Conservation (phyloP, 2,797 vertebrate genomes). For the Chaenodraco wilsoni region DNA sequence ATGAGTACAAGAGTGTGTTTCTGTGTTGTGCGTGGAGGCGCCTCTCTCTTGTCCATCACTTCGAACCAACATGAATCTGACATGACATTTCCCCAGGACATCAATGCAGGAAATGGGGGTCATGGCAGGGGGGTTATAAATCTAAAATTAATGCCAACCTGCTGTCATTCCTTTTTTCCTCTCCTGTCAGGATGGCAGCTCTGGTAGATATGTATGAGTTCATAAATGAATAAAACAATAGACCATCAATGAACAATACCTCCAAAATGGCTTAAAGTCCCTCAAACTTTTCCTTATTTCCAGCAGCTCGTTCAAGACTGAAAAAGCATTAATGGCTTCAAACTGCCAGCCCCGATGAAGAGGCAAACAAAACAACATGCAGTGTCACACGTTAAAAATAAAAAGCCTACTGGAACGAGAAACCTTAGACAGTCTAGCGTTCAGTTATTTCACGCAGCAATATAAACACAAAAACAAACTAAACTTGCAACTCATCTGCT, state of each 20-base stretch:
- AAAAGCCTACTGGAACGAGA: slow-evolving; percentile 58
- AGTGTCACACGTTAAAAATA: slow-evolving; percentile 72
- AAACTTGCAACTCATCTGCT: slow-evolving; percentile 17
- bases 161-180: slow-evolving; percentile 45
- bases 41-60: slow-evolving; percentile 61
- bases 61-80: slow-evolving; percentile 63
- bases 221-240: slow-evolving; percentile 41
- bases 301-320: slow-evolving; percentile 57
- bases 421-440: slow-evolving; percentile 31
- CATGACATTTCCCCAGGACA: slow-evolving; percentile 78
- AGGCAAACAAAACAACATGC: slow-evolving; percentile 66
- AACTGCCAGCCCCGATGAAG: slow-evolving; percentile 55
- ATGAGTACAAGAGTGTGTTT: slow-evolving; percentile 6
- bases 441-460: slow-evolving; percentile 39
- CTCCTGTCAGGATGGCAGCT: slow-evolving; percentile 41
- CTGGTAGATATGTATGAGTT: slow-evolving; percentile 37
- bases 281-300: slow-evolving; percentile 58
- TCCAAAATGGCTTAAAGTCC: slow-evolving; percentile 45
- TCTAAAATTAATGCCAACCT: slow-evolving; percentile 69
- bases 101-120: slow-evolving; percentile 60
- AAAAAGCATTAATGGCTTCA: slow-evolving; percentile 58
- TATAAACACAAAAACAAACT: slow-evolving; percentile 15
- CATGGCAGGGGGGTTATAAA: slow-evolving; percentile 63
- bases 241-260: slow-evolving; percentile 1
- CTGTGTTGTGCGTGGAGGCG: slow-evolving; percentile 14